A percentile compares a stretch with the other conserved stretches of the same genome.
Conservation (phyloP, 2,888 invertebrate species). For the Zootermopsis nevadensis region DNA sequence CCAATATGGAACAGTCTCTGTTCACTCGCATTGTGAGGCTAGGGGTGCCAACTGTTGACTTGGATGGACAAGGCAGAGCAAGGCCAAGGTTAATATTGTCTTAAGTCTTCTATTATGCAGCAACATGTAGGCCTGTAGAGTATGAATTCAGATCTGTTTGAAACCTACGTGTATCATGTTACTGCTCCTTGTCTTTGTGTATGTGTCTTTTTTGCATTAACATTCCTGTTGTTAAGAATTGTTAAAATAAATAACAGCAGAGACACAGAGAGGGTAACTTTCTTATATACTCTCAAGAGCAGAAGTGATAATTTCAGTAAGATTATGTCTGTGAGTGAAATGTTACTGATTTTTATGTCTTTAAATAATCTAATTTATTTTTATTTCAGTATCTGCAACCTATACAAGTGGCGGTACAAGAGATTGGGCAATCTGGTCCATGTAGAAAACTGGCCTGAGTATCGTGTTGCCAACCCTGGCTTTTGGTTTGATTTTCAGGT, state of each 20-base stretch:
- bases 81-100: slow-evolving; percentile 73
- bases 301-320: too few species aligned
- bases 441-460: slow-evolving; percentile 86
- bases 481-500: slow-evolving; percentile 94
- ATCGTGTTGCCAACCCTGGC: slow-evolving; percentile 91
- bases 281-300: too few species aligned
- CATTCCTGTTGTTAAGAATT: too few species aligned
- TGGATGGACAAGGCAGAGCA: slow-evolving; percentile 98
- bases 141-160: not conserved
- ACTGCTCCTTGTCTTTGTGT: too few species aligned
- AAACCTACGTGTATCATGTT: not conserved
- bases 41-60: slow-evolving; percentile 96
- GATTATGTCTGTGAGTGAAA: too few species aligned
- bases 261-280: too few species aligned
- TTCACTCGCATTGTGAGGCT: slow-evolving; percentile 96
- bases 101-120: too few species aligned
- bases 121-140: too few species aligned
- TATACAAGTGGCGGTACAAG: slow-evolving; percentile 97
- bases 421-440: slow-evolving; percentile 94
- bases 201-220: too few species aligned
- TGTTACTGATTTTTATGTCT: not conserved
- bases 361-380: not conserved
- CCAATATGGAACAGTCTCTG: slow-evolving; percentile 99
- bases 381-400: slow-evolving; percentile 79
- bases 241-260: too few species aligned